Evolutionary conservation across 2,797 vertebrate genomes (phyloP), one percentile per base, ranked within the genome.

Genomic region (Bovichtus variegatus): DNA sequence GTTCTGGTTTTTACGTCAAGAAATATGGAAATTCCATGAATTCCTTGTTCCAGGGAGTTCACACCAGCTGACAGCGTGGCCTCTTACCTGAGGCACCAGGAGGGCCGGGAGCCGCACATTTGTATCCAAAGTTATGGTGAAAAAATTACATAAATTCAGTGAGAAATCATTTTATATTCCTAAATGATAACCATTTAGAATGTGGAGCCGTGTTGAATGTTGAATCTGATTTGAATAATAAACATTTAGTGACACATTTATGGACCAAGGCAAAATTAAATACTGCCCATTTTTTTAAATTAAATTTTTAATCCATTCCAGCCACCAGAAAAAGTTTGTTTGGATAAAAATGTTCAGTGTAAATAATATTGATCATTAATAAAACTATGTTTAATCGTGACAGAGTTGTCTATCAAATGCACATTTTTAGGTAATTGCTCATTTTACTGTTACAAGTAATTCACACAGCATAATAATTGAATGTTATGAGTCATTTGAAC

Each of bases 1-100:
- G n/a, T n/a, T n/a, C n/a, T n/a, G n/a, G n/a, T n/a, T n/a, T n/a
- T n/a, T n/a, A n/a, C n/a, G n/a, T n/a, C n/a, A n/a, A 60, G 2
- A 21, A 40, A 7, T 31, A 2, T 36, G 2, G 3, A 46, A n/a
- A 38, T 19, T 27, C 16, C 1, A 3, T 50, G 11, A 21, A 29
- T 51, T 23, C 12, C 15, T 38, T 13, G 13, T 53, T 49, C 16
- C 25, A 53, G 9, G 44, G 46, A 46, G 44, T 29, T 62, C 31
- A 7, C 4, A 63, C 5, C 49, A 50, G 29, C 46, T 44, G 44
- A 64, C 29, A 16, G 25, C 9, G 6, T 77, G 69, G 80, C 62
- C 53, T 75, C 51, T 64, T 38, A 66, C 43, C 61, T 21, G 59
- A 76, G 1, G 47, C 49, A 47, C 58, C 49, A 44, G 21, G 49